Evolutionary conservation across 2,888 invertebrate species (phyloP).

Genomic region (Eledona agricola): DNA sequence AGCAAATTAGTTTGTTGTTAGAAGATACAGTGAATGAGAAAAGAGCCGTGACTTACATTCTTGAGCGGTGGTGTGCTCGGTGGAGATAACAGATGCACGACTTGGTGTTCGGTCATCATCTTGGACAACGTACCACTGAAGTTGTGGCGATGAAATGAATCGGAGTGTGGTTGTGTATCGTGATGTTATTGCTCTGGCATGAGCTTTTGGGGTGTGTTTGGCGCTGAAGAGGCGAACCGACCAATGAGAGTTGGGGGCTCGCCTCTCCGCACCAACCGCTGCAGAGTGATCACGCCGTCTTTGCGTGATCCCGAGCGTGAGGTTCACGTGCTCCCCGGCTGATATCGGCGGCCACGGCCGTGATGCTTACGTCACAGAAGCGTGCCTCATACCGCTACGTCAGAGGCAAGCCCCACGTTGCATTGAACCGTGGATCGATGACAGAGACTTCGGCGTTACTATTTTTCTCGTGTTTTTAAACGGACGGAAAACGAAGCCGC

Average conservation of each 20-base stretch:
- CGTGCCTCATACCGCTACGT: constrained; percentile 61
- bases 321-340: constrained; percentile 87
- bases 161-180: constrained; percentile 51
- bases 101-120: constrained; percentile 44
- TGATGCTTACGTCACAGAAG: constrained; percentile 70
- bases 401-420: constrained; percentile 52
- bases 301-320: constrained; percentile 79
- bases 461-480: too few species aligned
- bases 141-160: constrained; percentile 44
- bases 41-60: constrained; percentile 54
- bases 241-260: constrained; percentile 78
- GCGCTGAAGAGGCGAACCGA: constrained; percentile 59
- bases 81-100: constrained; percentile 68
- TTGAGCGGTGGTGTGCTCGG: constrained; percentile 77
- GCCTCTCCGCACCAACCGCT: constrained; percentile 72
- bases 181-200: constrained; percentile 58
- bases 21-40: constrained; percentile 25
- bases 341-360: constrained; percentile 70
- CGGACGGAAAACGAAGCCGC: too few species aligned
- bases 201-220: constrained; percentile 64
- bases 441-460: constrained; percentile 7
- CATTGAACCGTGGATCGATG: constrained; percentile 25
- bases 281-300: constrained; percentile 72
- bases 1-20: constrained; percentile 25
- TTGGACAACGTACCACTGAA: constrained; percentile 12